Conservation (phyloP, 2,888 invertebrate genomes). For the Lasiommata megera region DNA sequence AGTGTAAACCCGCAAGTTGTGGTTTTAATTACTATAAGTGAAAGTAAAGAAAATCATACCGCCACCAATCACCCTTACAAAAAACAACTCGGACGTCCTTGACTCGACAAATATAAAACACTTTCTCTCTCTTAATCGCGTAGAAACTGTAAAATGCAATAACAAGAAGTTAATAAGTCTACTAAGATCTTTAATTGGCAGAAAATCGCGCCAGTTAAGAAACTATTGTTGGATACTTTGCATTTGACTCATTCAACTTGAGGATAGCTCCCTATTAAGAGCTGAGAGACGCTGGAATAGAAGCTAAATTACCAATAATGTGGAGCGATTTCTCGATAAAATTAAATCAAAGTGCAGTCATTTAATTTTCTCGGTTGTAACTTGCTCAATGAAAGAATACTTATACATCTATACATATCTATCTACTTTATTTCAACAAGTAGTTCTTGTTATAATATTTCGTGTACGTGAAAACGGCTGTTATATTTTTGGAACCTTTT, state of each 20-base stretch:
- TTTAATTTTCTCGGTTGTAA: conserved; percentile 20
- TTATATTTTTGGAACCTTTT: no score
- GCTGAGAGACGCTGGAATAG: not conserved
- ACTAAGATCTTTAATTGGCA: not conserved
- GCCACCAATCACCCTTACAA: no score
- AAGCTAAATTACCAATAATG: not conserved
- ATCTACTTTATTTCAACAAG: no score
- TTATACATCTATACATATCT: no score
- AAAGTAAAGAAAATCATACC: no score
- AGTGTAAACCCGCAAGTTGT: no score
- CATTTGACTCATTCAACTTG: not conserved
- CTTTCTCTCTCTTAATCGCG: not conserved
- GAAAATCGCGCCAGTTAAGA: not conserved
- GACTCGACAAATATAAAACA: no score
- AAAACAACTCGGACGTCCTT: no score
- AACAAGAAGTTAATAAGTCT: not conserved
- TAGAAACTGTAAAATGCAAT: no score
- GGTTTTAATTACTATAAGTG: no score
- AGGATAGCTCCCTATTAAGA: not conserved
- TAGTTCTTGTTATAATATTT: no score
- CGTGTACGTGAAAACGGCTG: no score
- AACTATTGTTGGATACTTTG: not conserved
- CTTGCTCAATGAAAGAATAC: not conserved
- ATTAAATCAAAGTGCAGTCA: conserved; percentile 27
- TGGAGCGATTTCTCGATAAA: conserved; percentile 24